Base-by-base conservation (phyloP, 2,888 invertebrate genomes). In the Sphaerophoria taeniata region DNA sequence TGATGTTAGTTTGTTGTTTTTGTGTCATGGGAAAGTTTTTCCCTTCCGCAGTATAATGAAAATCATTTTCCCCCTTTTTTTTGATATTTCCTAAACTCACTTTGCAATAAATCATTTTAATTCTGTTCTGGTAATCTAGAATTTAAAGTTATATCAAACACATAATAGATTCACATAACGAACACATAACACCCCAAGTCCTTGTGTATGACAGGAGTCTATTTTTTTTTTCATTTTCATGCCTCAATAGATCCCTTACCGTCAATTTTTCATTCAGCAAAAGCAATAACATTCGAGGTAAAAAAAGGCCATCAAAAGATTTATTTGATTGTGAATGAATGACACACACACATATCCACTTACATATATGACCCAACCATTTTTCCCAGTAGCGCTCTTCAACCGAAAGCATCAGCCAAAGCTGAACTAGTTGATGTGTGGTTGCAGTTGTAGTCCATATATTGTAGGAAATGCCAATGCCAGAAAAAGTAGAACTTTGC, bases 281-380 rank as follows among this genome's bases (percentile, higher is more conserved):
- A 85, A 85, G 81, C 85, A 85, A 81, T 85, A 85, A 81, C 85
- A 85, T 85, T 77, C 81, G 85, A 85, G 81, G 85, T 85, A 81
- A 77, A 24, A 24, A 81, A 85, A 81, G 81, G 69, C 85, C 81
- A 85, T 85, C 81, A 81, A 85, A 77, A 85, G 85, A 85, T 85
- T 85, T 85, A 85, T 85, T 85, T 85, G 81, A 85, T 85, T 81
- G 85, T 85, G 85, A 70, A 85, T 85, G 85, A 85, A 81, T 85
- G 81, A 81, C 85, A 81, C 73, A 69, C 73, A 75, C 31, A 65
- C 69, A 60, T 60, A 43, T 6, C 70, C 72, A 49, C 47, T 39
- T 39, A 9, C 39, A 24, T 24, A 24, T 24, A 24, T 24, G 24
- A 24, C 39, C 9, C 4, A 12, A 6, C 24, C 9, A 5, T 9